Evolutionary conservation across 2,113 vertebrate genomes (phyloP).

Genomic region (Bubalus kerabau): DNA sequence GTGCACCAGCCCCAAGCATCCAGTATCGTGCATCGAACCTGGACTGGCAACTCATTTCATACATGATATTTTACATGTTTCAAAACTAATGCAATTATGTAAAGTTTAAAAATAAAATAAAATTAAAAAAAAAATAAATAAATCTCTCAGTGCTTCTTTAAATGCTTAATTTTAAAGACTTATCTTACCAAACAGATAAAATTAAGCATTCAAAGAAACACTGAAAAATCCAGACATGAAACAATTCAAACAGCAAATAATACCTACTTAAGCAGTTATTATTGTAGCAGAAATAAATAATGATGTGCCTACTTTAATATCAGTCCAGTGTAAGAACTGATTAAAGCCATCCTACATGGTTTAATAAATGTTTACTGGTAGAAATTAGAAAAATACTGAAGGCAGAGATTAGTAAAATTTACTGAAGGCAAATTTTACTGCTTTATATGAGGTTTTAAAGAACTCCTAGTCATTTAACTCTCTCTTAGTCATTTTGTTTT

Average conservation of each 20-base stretch:
- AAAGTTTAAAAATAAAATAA: too few relatives aligned
- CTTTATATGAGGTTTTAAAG: not conserved
- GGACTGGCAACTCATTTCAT: too few relatives aligned
- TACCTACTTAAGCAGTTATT: not conserved
- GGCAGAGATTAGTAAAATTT: not conserved
- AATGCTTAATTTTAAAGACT: not conserved
- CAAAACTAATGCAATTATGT: too few relatives aligned
- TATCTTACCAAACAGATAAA: too few relatives aligned
- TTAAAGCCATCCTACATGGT: not conserved
- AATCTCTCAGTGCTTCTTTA: not conserved
- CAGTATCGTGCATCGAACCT: too few relatives aligned
- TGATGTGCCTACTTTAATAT: not conserved
- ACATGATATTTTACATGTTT: too few relatives aligned
- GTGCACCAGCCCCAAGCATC: too few relatives aligned
- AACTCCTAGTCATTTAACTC: not conserved
- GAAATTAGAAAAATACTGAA: not conserved
- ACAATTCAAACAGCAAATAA: not conserved
- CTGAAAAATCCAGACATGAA: not conserved
- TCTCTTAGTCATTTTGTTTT: not conserved
- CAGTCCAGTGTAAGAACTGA: not conserved
- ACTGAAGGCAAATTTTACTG: not conserved
- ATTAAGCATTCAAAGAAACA: not conserved
- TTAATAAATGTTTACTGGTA: not conserved
- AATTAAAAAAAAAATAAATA: too few relatives aligned
- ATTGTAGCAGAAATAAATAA: not conserved